Evolutionary conservation across 2,888 invertebrate species (phyloP), one percentile per base, ranked within the genome.

Genomic region (Heliconius sara): DNA sequence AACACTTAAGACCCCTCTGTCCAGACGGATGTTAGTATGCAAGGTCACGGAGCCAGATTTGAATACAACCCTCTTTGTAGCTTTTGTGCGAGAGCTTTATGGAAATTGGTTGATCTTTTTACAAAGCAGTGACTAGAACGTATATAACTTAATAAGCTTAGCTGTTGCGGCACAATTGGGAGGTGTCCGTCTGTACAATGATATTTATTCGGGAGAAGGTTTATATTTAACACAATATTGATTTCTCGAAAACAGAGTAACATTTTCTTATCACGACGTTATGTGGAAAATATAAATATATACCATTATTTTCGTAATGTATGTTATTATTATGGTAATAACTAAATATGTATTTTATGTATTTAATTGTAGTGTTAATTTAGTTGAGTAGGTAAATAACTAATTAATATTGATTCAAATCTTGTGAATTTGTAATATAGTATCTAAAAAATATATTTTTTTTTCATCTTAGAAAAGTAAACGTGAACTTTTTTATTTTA

Each of bases 21-120:
- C 83, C 84, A 84, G 84, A 83, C 85, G 73, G 79, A 71, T 83
- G 79, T 81, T 85, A 84, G 80, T 81, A 85, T 84, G 85, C 85
- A 84, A 83, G 84, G 85, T 84, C 85, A 85, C 85, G 85, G 80
- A 80, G 79, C 70, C 67, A 76, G 81, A 84, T 81, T 82, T 82
- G 81, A 82, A 82, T 81, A 83, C 81, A 84, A 83, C 80, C 83
- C 81, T 79, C 80, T 81, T 80, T 78, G 80, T n/a, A 65, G 19
- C 71, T 67, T 74, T 74, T 78, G 67, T 78, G 7, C 16, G 19
- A 39, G 39, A 39, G 25, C 67, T 76, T 76, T 78, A 68, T 27
- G 57, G 60, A 78, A 74, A 78, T 78, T 73, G 78, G 73, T 78
- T 74, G 57, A 67, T 73, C 74, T 78, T 78, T 66, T 67, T 73